Evolutionary conservation across 2,797 vertebrate genomes (phyloP).

Genomic region (Tangara arthus): DNA sequence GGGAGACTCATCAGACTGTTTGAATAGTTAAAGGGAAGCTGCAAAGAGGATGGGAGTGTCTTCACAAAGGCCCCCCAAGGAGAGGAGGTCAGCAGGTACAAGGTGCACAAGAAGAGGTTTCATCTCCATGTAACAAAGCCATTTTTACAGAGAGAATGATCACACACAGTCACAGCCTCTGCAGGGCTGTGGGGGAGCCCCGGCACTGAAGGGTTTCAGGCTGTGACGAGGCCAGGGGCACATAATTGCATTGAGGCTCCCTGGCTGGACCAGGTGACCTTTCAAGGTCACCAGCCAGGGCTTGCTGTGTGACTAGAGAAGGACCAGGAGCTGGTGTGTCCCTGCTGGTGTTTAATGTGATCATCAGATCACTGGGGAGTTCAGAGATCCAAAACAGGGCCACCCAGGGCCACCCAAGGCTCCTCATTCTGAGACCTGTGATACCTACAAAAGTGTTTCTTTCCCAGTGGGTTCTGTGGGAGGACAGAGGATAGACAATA

Average conservation of each 20-base stretch:
- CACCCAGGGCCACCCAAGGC: neutral
- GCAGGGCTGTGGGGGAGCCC: neutral
- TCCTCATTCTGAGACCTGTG: accelerated
- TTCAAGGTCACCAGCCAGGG: neutral
- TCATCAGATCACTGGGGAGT: neutral
- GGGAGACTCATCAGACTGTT: neutral
- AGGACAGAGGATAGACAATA: neutral
- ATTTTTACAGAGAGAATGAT: neutral
- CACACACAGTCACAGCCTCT: neutral
- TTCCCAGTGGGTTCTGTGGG: neutral
- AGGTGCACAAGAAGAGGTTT: neutral
- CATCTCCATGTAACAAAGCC: neutral
- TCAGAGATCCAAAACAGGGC: neutral
- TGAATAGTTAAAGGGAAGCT: neutral
- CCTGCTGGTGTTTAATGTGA: neutral
- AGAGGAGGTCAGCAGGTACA: neutral
- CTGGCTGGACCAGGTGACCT: neutral
- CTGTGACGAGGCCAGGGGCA: neutral
- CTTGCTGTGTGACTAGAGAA: neutral
- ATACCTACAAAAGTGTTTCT: neutral
- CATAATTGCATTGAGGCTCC: neutral
- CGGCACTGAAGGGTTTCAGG: neutral
- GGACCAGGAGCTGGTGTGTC: neutral
- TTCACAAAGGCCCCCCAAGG: neutral
- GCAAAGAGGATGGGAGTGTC: neutral